These are phyloP conservation scores for Pterois miles DNA, from an alignment of 2,797 vertebrate genomes.

Conservation along the genomic window DNA sequence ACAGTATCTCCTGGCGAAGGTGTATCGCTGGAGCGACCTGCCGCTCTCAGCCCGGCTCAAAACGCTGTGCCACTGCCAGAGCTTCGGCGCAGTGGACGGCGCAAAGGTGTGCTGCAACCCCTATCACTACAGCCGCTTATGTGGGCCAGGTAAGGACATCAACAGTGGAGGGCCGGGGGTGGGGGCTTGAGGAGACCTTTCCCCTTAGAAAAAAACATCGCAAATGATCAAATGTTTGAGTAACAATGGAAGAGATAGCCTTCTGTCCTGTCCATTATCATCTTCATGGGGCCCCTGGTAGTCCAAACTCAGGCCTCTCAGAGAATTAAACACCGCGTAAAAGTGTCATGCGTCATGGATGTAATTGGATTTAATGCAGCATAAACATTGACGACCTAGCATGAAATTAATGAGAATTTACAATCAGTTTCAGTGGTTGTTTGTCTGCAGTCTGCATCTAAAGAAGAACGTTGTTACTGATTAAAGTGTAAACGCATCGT, in stretches of 20 bases:
- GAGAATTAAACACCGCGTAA: not conserved
- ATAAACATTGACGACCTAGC: not conserved
- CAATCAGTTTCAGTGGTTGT: not conserved
- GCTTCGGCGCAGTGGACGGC: constrained; percentile 82
- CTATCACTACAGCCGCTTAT: constrained; percentile 96
- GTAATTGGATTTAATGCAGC: not conserved
- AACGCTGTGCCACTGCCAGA: constrained; percentile 90
- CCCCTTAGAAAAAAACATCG: not conserved
- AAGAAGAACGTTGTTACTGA: constrained; percentile 6
- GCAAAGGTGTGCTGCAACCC: constrained; percentile 95
- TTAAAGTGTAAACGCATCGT: constrained; percentile 2
- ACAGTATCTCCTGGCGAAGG: constrained; percentile 89
- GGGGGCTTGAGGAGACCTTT: not conserved
- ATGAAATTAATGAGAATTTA: constrained; percentile 8
- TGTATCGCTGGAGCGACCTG: constrained; percentile 96
- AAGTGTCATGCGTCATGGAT: not conserved
- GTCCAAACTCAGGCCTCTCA: not conserved
- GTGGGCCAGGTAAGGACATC: constrained; percentile 91
- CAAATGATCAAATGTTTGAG: not conserved
- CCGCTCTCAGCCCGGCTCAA: constrained; percentile 90
- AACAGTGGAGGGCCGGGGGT: accelerated
- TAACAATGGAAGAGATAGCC: not conserved
- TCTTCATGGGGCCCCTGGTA: not conserved
- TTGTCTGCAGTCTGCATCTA: constrained; percentile 22
- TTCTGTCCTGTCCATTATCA: not conserved